These are phyloP conservation scores for Zelleria hepariella DNA, from an alignment of 2,888 invertebrate species.

Conservation along the genomic window DNA sequence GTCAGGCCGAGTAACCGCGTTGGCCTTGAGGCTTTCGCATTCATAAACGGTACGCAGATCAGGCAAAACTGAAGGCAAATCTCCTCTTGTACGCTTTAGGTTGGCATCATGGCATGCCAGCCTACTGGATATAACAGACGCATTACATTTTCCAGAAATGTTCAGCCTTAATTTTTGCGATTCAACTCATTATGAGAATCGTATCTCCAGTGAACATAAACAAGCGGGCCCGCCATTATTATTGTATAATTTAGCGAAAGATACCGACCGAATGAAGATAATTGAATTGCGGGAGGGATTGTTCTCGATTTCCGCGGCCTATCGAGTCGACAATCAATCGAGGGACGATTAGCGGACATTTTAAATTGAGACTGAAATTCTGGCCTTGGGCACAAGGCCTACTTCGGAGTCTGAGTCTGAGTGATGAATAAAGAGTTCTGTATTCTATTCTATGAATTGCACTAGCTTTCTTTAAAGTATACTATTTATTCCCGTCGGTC, in stretches of 20 bases:
- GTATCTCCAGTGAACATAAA: not conserved
- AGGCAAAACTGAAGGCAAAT: no score
- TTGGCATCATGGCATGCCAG: no score
- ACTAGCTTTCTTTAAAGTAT: no score
- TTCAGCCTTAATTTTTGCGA: not conserved
- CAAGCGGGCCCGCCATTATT: not conserved
- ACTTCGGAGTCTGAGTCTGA: not conserved
- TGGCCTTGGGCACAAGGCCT: not conserved
- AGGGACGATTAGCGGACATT: not conserved
- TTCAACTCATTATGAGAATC: not conserved
- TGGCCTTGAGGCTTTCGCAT: no score
- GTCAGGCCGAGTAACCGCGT: no score
- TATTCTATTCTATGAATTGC: no score
- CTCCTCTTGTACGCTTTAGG: no score
- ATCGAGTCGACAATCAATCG: not conserved
- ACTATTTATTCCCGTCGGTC: no score
- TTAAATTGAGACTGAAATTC: not conserved
- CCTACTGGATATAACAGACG: no score
- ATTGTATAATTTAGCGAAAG: not conserved
- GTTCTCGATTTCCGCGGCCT: constrained; percentile 4
- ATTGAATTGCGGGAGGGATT: constrained; percentile 1
- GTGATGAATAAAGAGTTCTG: no score
- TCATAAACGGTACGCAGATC: no score
- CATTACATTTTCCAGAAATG: not conserved
- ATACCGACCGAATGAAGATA: not conserved